Base-by-base conservation (phyloP, 2,797 vertebrate species). In the Labroides dimidiatus region DNA sequence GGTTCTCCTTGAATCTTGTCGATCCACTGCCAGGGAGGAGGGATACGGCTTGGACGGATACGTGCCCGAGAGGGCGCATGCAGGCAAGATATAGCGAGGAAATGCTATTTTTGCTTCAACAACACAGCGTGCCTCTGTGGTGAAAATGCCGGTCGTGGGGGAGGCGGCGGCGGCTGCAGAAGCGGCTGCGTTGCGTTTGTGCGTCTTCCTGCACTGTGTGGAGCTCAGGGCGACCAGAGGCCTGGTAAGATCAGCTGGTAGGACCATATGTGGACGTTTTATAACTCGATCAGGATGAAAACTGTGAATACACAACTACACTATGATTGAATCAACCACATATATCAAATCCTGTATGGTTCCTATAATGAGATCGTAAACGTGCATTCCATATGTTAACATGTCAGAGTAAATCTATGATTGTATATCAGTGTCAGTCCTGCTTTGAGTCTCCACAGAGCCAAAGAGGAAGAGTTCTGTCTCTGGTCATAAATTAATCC, bases 91-190 rank as follows among this genome's bases (percentile, higher is more conserved):
- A 64, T 30, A 69, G 72, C 47, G 75, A 85, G 81, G 77, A 89
- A 80, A 89, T 62, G 78, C 85, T 89, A 76, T 92, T 91, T 91
- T 86, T 81, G 77, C 78, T 63, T 76, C 77, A 75, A 20, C 75
- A 65, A 58, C 86, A 64, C 84, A 81, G 84, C 84, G 14, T 27
- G 81, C 49, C 76, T 82, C 73, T 67, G 59, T 55, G 72, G 49
- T 65, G 69, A 67, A 64, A 68, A 76, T 47, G 65, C 77, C 65
- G 82, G 77, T 64, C 54, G 52, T 51, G 70, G 56, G 49, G 66
- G 70, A 27, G 30, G 30, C 30, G 30, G 30, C 30, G 30, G 30
- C 30, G 30, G 30, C 30, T 2, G 59, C 55, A 16, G 51, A n/a
- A 20, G 77, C 53, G 43, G 50, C 60, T 20, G 41, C 41, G 47